A percentile compares a stretch with the other conserved stretches of the same genome.
Evolutionary conservation across 2,888 invertebrate genomes (phyloP).

Genomic region (Cephus spinipes): DNA sequence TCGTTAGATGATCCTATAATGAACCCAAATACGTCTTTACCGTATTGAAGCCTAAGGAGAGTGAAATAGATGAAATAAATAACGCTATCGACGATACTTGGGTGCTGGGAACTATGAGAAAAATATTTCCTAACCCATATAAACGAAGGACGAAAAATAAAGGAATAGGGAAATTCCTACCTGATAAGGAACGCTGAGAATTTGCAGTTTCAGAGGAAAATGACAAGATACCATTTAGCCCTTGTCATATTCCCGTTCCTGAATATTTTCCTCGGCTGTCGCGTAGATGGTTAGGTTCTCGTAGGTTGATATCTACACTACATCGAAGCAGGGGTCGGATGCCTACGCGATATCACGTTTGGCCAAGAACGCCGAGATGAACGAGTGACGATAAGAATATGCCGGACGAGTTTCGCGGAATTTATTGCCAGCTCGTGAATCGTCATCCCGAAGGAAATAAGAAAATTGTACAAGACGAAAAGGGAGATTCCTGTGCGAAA

Average conservation of each 20-base stretch:
- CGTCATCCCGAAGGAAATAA: constrained; percentile 2
- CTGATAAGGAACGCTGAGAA: not conserved
- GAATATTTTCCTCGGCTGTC: not conserved
- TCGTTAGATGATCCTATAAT: not conserved
- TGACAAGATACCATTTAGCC: not conserved
- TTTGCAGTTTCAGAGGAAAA: not conserved
- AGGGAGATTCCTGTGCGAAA: not conserved
- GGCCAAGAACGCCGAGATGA: constrained; percentile 45
- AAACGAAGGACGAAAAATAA: not conserved
- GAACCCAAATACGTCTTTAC: not conserved
- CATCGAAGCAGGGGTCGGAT: constrained; percentile 14
- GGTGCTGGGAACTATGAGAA: not conserved
- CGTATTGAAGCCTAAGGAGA: not conserved
- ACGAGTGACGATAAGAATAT: constrained; percentile 30
- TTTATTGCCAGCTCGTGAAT: constrained; percentile 44
- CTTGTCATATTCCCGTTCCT: not conserved
- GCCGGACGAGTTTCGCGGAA: constrained; percentile 40
- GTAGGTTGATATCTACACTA: not conserved
- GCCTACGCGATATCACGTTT: constrained; percentile 40
- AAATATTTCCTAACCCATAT: not conserved
- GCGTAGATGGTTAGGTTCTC: not conserved
- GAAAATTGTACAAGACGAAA: constrained; percentile 6
- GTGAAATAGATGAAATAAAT: not conserved
- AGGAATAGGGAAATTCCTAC: not conserved
- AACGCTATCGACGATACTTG: too few relatives aligned